Evolutionary conservation across 2,888 invertebrate species (phyloP).

Genomic region (Pollenia amentaria): DNA sequence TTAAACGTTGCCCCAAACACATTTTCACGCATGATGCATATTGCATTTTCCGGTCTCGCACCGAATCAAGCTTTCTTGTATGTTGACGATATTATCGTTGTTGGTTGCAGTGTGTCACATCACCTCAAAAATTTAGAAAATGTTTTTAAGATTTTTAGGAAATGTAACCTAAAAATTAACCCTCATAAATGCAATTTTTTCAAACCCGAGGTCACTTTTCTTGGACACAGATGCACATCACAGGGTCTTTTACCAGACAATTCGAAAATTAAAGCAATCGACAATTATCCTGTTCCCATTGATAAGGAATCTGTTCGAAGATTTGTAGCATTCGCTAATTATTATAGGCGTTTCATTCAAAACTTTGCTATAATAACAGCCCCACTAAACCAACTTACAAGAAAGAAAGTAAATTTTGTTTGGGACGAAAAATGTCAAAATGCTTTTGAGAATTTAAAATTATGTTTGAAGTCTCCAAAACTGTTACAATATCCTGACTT

Average conservation of each 20-base stretch:
- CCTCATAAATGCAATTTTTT: too few species aligned
- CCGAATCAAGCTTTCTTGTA: slow-evolving; percentile 67
- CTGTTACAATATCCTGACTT: slow-evolving; percentile 29
- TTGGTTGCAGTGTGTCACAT: slow-evolving; percentile 46
- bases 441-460: slow-evolving; percentile 33
- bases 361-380: too few species aligned
- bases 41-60: slow-evolving; percentile 74
- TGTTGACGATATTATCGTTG: slow-evolving; percentile 75
- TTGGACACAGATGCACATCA: slow-evolving; percentile 57
- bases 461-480: slow-evolving; percentile 22
- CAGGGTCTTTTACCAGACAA: slow-evolving; percentile 20
- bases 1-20: slow-evolving; percentile 50
- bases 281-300: background rate
- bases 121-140: slow-evolving; percentile 54
- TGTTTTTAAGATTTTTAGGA: slow-evolving; percentile 55
- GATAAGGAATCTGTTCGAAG: too few species aligned
- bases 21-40: slow-evolving; percentile 77
- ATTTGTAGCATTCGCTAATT: too few species aligned
- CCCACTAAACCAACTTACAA: slow-evolving; percentile 1
- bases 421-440: slow-evolving; percentile 9
- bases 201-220: slow-evolving; percentile 57
- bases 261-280: background rate
- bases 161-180: slow-evolving; percentile 51
- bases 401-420: slow-evolving; percentile 36
- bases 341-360: too few species aligned